phyloP scores from a whole-genome alignment of 1,140 invertebrate species.

The Caligus rogercresseyi region DNA sequence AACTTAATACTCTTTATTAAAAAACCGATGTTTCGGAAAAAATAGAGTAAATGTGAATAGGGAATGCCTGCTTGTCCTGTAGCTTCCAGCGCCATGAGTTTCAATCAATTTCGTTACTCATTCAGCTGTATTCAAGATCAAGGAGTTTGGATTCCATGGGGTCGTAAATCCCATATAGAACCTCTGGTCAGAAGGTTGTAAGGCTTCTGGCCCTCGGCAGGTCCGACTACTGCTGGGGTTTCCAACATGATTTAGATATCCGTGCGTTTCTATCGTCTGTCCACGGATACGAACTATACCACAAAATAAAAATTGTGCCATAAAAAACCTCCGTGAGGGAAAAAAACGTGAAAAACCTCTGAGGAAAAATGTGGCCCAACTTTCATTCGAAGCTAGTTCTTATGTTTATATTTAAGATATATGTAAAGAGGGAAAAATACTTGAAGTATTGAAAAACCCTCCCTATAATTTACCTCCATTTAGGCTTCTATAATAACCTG shows the following conservation, averaged over 20 bases:
- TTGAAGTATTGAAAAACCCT: background rate
- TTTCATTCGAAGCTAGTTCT: background rate
- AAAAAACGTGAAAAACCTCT: no score
- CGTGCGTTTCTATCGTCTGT: no score
- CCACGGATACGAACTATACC: no score
- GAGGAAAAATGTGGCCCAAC: background rate
- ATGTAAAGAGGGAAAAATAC: background rate
- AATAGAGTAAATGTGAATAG: background rate
- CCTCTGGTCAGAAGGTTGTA: background rate
- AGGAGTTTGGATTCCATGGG: background rate
- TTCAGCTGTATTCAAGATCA: background rate
- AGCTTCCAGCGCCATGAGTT: background rate
- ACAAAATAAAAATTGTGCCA: no score
- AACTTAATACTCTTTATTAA: background rate
- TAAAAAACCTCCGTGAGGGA: no score
- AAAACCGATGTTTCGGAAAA: background rate
- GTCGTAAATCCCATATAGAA: background rate
- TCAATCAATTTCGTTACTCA: background rate
- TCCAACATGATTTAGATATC: no score
- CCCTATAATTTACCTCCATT: background rate
- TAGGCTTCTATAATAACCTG: background rate
- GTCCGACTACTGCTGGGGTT: background rate
- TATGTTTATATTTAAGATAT: background rate
- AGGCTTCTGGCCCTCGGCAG: background rate
- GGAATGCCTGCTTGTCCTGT: background rate